Evolutionary conservation across 2,888 invertebrate genomes (phyloP).

Genomic region (Stenurella melanura): DNA sequence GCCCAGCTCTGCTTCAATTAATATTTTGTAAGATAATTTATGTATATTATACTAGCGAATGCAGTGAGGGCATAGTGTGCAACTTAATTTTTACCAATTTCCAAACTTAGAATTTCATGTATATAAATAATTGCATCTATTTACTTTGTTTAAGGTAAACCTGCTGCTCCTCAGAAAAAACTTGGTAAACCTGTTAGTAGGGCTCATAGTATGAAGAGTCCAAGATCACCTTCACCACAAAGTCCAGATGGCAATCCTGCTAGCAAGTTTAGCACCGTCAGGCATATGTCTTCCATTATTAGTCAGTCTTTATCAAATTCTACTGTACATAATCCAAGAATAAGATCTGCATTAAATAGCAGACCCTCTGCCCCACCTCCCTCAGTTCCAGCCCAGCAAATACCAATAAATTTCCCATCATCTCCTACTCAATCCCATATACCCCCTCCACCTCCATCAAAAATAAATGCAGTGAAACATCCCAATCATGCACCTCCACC

Average conservation of each 20-base stretch:
- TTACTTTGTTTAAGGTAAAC: constrained; percentile 71
- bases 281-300: constrained; percentile 73
- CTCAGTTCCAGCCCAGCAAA: constrained; percentile 65
- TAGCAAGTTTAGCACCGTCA: constrained; percentile 70
- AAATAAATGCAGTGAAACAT: constrained; percentile 65
- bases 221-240: constrained; percentile 80
- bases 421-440: constrained; percentile 66
- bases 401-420: not conserved
- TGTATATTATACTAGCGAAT: too few species aligned
- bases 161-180: constrained; percentile 81
- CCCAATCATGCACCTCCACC: constrained; percentile 71
- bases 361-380: constrained; percentile 71
- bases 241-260: constrained; percentile 67
- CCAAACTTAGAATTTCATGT: too few species aligned
- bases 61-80: too few species aligned
- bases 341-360: constrained; percentile 65
- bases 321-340: constrained; percentile 63
- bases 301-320: constrained; percentile 74
- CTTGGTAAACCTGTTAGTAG: constrained; percentile 76
- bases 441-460: constrained; percentile 56
- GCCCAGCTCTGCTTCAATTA: too few species aligned
- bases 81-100: too few species aligned
- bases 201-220: constrained; percentile 90
- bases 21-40: too few species aligned
- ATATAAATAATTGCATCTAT: not conserved